Base-by-base conservation (phyloP, 2,888 invertebrate species). In the Volucella inanis region DNA sequence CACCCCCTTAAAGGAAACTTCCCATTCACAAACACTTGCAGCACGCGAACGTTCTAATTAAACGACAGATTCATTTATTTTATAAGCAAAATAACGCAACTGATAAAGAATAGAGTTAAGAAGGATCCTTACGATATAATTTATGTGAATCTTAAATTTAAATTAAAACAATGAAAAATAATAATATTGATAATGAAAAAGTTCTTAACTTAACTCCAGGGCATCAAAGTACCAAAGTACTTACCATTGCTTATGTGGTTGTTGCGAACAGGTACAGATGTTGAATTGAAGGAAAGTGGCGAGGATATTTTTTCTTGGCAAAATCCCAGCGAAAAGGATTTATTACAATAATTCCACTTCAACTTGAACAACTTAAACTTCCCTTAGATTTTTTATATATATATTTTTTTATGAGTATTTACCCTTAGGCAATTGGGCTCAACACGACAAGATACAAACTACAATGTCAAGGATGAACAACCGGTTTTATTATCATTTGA, bases 391-490 rank as follows among this genome's bases (percentile, higher is more conserved):
- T 22, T 14, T 43, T 10, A 22, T 14, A 15, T 22, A 50, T 68
- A 8, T 12, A 52, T 43, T 55, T 45, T 43, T 43, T 39, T 8
- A 10, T 10, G 0, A 31, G 47, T 22, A 18, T 15, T 12, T n/a
- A 10, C 39, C 64, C 62, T 15, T 2, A 31, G 31, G 49, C 8
- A 41, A 47, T 47, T 52, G 14, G 45, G 49, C 3, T 18, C 49
- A 49, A 55, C 65, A 67, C 50, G 6, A 41, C 10, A 75, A 54
- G 41, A 39, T 55, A 52, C 22, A 52, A 43, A 59, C 54, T 54
- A 65, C 84, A 84, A 75, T 79, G 75, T 68, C 84, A 75, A 61
- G 75, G 39, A 65, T 75, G 15, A 14, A 49, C 18, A 49, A 57
- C 39, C 47, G 45, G 59, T 64, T 14, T 59, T 43, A 31, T 6